These are phyloP conservation scores for Carassius carassius DNA, from an alignment of 2,113 vertebrate species.

Conservation along the genomic window DNA sequence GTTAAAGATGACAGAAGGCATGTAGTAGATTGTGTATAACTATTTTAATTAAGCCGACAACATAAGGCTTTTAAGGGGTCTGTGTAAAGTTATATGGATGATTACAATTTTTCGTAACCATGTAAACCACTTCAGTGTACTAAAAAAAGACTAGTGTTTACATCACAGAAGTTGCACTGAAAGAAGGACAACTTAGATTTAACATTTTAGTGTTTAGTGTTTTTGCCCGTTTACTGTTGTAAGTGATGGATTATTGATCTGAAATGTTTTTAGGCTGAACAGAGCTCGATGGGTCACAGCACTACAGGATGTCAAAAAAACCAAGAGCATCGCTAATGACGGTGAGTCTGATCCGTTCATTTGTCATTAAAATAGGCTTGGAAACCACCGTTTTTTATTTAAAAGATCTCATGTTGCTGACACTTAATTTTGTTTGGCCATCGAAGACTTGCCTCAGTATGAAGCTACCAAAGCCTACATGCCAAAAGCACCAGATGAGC, in stretches of 20 bases:
- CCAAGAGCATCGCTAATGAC: slow-evolving; percentile 63
- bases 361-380: background rate
- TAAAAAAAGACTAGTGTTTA: background rate
- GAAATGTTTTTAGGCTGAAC: slow-evolving; percentile 78
- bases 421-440: background rate
- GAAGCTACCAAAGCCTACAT: slow-evolving; percentile 86
- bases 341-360: slow-evolving; percentile 69
- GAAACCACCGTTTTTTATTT: background rate
- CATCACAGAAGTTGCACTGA: background rate
- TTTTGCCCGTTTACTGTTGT: background rate
- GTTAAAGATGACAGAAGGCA: no score
- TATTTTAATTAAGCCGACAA: no score
- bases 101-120: no score
- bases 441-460: slow-evolving; percentile 83
- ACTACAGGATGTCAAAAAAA: slow-evolving; percentile 73
- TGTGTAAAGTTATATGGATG: no score
- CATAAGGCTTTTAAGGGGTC: no score
- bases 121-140: background rate
- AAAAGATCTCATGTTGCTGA: background rate
- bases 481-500: slow-evolving; percentile 85
- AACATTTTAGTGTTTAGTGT: background rate
- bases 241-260: background rate
- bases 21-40: no score
- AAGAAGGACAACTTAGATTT: no score
- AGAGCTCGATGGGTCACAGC: slow-evolving; percentile 88